Base-by-base conservation (phyloP, 2,888 invertebrate genomes). In the Pandemis cinnamomeana region DNA sequence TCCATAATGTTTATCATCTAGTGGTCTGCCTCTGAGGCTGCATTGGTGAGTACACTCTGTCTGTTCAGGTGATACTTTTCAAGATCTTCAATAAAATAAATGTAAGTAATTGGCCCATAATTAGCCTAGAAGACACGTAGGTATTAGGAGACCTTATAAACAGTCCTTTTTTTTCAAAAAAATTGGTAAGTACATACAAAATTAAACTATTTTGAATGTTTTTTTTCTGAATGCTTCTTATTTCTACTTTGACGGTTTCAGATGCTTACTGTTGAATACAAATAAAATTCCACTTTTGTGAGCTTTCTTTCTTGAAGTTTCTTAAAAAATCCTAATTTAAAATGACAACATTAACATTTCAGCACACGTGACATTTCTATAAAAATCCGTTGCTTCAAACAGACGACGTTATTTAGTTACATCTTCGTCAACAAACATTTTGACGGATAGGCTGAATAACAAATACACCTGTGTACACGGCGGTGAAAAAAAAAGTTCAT, bases 401-500 rank as follows among this genome's bases (percentile, higher is more conserved):
- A 72, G 64, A 66, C 58, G 64, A 66, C 58, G 67, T 78, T 76
- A 77, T 75, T 67, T 78, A 74, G 74, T 71, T 71, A 79, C 78
- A 78, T 78, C 72, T 77, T 73, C 75, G 80, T 80, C 61, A 62
- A 70, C 55, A 72, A 75, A 77, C 77, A 80, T 78, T 72, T 80
- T 82, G 80, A 80, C 76, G 77, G 77, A 76, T 79, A 77, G 79
- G 77, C 42, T 71, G 74, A 67, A 80, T 80, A 83, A 86, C 82
- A 89, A 90, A 90, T 88, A 89, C 93, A 92, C 92, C 92, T 92
- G 93, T 89, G 89, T 85, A 90, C 78, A 92, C 88, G 89, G 79
- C 79, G 76, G 85, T 86, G 85, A 72, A 70, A 68, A 83, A 82
- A 84, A 84, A 81, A 78, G 71, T 79, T 79, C 84, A 88, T 90